A percentile compares a stretch with the other conserved stretches of the same genome.
These are phyloP conservation scores for Pemphredon lugubris DNA, from an alignment of 2,888 invertebrate species.

Conservation along the genomic window DNA sequence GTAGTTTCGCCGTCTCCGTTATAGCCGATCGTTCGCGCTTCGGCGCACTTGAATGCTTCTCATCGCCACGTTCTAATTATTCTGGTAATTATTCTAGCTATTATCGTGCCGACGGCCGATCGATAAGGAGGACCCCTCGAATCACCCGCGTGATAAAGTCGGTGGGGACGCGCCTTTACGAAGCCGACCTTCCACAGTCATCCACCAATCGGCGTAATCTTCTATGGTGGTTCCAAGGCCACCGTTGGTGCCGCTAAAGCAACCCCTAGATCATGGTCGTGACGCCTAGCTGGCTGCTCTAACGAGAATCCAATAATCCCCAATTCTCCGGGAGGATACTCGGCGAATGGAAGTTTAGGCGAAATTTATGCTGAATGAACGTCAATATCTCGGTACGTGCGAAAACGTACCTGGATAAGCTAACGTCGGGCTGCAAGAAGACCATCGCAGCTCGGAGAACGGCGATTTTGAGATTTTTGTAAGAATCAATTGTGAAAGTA, in stretches of 20 bases:
- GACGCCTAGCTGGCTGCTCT: conserved; percentile 62
- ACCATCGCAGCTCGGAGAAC: no score
- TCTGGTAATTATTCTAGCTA: conserved; percentile 72
- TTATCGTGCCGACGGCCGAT: conserved; percentile 60
- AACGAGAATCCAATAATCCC: conserved; percentile 79
- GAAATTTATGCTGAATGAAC: conserved; percentile 58
- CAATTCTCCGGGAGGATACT: conserved; percentile 75
- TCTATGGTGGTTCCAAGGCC: conserved; percentile 35
- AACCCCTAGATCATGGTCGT: conserved; percentile 58
- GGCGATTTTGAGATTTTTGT: no score
- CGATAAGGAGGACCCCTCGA: conserved; percentile 51
- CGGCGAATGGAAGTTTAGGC: conserved; percentile 76
- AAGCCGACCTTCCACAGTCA: conserved; percentile 34
- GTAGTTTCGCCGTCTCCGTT: conserved; percentile 47
- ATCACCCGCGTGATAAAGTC: conserved; percentile 53
- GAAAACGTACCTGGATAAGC: conserved; percentile 26
- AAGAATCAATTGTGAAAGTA: no score
- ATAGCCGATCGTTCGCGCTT: conserved; percentile 54
- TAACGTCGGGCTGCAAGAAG: no score
- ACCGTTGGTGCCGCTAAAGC: conserved; percentile 52
- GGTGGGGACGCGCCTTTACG: conserved; percentile 37
- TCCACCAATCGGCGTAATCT: conserved; percentile 50
- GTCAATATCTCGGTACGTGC: conserved; percentile 35
- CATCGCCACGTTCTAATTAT: conserved; percentile 69
- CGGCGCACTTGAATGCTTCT: conserved; percentile 65